Conservation (phyloP, 1,140 invertebrate species). For the Pseudomyrmex sp. region DNA sequence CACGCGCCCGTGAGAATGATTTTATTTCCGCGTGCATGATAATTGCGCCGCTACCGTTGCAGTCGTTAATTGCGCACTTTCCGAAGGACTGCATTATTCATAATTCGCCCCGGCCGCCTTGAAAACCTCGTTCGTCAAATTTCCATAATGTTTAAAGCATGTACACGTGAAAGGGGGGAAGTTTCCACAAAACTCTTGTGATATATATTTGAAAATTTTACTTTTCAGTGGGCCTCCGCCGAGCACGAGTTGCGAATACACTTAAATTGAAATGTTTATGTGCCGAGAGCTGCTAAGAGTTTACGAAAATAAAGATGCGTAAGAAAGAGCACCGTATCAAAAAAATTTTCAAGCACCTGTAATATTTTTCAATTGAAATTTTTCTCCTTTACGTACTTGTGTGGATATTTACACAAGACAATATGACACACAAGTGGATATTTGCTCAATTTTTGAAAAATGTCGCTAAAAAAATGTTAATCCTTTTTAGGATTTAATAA, state of each 20-base stretch:
- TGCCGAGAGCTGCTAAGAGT: conserved; percentile 7
- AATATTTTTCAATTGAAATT: neutral
- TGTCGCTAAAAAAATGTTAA: too few relatives aligned
- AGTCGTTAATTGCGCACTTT: conserved; percentile 64
- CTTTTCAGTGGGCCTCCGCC: conserved; percentile 37
- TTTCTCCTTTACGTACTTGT: neutral
- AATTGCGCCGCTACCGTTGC: conserved; percentile 62
- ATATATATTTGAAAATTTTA: conserved; percentile 49
- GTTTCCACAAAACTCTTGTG: conserved; percentile 22
- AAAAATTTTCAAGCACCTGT: neutral
- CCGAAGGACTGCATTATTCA: conserved; percentile 58
- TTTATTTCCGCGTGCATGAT: conserved; percentile 71
- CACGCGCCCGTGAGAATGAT: conserved; percentile 62
- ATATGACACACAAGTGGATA: too few relatives aligned
- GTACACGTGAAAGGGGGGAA: conserved; percentile 18
- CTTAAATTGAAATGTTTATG: conserved; percentile 56
- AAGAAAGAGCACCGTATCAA: conserved; percentile 5
- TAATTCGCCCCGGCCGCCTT: conserved; percentile 44
- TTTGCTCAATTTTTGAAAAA: too few relatives aligned
- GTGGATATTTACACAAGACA: too few relatives aligned
- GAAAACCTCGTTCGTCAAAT: conserved; percentile 33
- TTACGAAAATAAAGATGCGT: conserved; percentile 33
- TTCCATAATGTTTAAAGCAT: conserved; percentile 51
- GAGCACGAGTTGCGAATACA: conserved; percentile 19
- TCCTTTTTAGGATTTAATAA: neutral